A percentile compares a stretch with the other conserved stretches of the same genome.
Evolutionary conservation across 2,888 invertebrate species (phyloP).

Genomic region (Luffia ferchaultella): DNA sequence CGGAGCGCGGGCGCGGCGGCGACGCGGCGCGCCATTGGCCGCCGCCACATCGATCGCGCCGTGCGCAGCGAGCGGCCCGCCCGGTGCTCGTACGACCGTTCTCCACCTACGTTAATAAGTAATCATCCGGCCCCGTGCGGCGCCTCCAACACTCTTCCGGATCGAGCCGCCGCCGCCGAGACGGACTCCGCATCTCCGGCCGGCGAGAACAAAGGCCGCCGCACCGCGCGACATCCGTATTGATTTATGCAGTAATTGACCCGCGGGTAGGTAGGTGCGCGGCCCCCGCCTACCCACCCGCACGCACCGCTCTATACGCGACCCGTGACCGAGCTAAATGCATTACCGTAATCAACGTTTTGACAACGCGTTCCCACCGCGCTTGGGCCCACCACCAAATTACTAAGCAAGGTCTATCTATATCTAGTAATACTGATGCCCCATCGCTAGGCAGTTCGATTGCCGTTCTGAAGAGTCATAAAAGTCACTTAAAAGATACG

Average conservation of each 20-base stretch:
- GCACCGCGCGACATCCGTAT: slow-evolving; percentile 51
- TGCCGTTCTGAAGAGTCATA: too few relatives aligned
- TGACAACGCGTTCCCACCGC: slow-evolving; percentile 4
- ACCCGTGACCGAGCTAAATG: slow-evolving; percentile 2
- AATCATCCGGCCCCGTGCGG: slow-evolving; percentile 60
- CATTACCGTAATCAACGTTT: slow-evolving; percentile 3
- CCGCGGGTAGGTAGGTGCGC: slow-evolving; percentile 47
- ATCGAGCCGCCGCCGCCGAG: slow-evolving; percentile 53
- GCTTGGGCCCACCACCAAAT: background rate
- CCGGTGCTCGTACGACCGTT: slow-evolving; percentile 41
- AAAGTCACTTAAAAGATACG: slow-evolving; percentile 35
- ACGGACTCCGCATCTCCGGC: slow-evolving; percentile 53
- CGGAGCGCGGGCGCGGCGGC: slow-evolving; percentile 41
- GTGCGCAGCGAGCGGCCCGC: slow-evolving; percentile 51
- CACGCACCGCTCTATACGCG: slow-evolving; percentile 32
- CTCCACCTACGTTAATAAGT: slow-evolving; percentile 68
- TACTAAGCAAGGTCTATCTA: too few relatives aligned
- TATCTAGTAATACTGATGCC: too few relatives aligned
- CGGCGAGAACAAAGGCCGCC: slow-evolving; percentile 55
- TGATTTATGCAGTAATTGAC: slow-evolving; percentile 59
- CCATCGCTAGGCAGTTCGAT: too few relatives aligned
- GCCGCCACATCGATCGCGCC: slow-evolving; percentile 60
- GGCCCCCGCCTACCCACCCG: slow-evolving; percentile 29
- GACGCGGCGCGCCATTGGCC: slow-evolving; percentile 62
- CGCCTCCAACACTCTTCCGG: slow-evolving; percentile 62